These are phyloP conservation scores for Coreius guichenoti DNA, from an alignment of 2,797 vertebrate species.

Conservation along the genomic window DNA sequence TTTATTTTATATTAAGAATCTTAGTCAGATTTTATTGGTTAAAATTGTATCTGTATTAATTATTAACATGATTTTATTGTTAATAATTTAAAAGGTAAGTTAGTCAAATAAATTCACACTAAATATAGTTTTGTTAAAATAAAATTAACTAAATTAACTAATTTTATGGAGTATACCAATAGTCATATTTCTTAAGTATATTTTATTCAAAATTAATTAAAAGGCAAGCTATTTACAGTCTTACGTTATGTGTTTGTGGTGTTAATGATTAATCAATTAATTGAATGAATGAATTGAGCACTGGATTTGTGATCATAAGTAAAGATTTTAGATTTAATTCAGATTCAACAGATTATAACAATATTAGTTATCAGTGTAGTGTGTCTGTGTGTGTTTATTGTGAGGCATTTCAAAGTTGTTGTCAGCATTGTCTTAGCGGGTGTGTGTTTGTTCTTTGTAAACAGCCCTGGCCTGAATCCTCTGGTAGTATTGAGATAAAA, in stretches of 20 bases:
- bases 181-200: neutral
- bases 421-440: neutral
- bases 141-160: neutral
- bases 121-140: neutral
- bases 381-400: neutral
- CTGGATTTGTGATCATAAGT: neutral
- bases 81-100: neutral
- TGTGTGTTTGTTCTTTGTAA: neutral
- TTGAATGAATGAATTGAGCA: neutral
- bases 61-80: neutral
- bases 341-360: neutral
- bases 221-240: neutral
- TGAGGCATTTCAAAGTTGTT: neutral
- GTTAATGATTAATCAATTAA: neutral
- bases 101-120: neutral
- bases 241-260: neutral
- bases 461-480: neutral
- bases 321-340: neutral
- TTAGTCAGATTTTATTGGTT: too few species aligned
- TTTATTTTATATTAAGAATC: too few species aligned
- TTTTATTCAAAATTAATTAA: neutral
- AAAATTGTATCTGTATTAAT: too few species aligned
- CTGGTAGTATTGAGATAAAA: constrained; percentile 1
- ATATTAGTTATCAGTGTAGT: neutral
- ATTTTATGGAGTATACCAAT: neutral